Evolutionary conservation across 2,888 invertebrate genomes (phyloP).

Genomic region (Meteorus colon): DNA sequence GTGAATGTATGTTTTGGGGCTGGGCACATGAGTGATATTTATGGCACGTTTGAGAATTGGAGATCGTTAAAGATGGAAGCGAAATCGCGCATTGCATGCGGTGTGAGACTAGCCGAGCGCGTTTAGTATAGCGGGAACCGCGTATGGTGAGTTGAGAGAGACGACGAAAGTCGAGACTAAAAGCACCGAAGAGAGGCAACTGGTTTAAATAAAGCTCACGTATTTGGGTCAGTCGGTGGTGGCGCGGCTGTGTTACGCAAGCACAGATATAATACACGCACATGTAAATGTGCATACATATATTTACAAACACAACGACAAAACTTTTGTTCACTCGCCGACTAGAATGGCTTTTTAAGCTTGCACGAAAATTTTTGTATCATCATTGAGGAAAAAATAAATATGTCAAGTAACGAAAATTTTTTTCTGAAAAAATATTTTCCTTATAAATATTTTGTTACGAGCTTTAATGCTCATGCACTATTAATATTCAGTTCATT

Average conservation of each 20-base stretch:
- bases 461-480: not conserved
- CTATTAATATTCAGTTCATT: not conserved
- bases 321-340: slow-evolving; percentile 15
- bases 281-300: slow-evolving; percentile 20
- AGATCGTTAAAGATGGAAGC: slow-evolving; percentile 43
- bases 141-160: slow-evolving; percentile 48
- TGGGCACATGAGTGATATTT: slow-evolving; percentile 36
- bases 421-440: not conserved
- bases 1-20: not conserved
- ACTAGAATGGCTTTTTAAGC: not conserved
- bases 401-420: not conserved
- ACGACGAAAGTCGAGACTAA: slow-evolving; percentile 64
- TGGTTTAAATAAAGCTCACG: slow-evolving; percentile 72
- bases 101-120: slow-evolving; percentile 1
- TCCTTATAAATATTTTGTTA: not conserved
- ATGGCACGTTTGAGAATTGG: slow-evolving; percentile 42
- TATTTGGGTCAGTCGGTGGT: slow-evolving; percentile 72
- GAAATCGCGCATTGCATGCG: slow-evolving; percentile 31
- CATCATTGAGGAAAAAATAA: not conserved
- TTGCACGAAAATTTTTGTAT: not conserved
- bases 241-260: slow-evolving; percentile 61
- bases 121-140: not conserved
- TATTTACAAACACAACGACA: slow-evolving; percentile 14
- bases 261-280: slow-evolving; percentile 44
- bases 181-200: slow-evolving; percentile 68